These are phyloP conservation scores for Drosophila carrolli DNA, from an alignment of 1,140 invertebrate genomes.

Conservation along the genomic window DNA sequence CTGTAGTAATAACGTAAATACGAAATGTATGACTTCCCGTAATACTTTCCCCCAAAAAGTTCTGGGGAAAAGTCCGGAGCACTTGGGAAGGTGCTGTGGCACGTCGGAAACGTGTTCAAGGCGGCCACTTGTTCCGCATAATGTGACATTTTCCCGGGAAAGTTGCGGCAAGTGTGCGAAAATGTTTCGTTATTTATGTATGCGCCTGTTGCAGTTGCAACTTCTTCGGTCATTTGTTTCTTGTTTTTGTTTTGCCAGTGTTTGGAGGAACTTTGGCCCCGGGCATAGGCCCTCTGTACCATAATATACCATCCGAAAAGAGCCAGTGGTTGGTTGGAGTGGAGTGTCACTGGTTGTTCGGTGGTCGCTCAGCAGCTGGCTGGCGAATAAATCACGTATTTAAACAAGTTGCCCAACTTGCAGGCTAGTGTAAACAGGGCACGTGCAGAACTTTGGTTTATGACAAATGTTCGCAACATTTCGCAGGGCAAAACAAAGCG, in stretches of 20 bases:
- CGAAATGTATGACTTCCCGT: conserved; percentile 15
- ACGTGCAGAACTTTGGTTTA: conserved; percentile 79
- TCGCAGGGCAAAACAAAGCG: conserved; percentile 18
- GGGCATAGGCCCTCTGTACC: conserved; percentile 24
- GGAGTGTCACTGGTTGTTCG: conserved; percentile 43
- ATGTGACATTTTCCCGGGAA: conserved; percentile 71
- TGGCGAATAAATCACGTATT: conserved; percentile 81
- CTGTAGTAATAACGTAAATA: conserved; percentile 13
- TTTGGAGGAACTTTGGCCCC: conserved; percentile 58
- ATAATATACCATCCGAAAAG: conserved; percentile 18
- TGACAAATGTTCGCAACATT: conserved; percentile 70
- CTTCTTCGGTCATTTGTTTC: conserved; percentile 70
- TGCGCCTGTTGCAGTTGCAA: conserved; percentile 77
- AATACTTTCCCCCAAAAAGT: conserved; percentile 17
- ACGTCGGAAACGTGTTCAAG: conserved; percentile 65
- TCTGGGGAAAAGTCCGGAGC: conserved; percentile 7
- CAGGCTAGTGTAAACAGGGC: conserved; percentile 67
- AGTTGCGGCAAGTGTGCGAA: conserved; percentile 56
- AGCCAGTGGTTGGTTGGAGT: conserved; percentile 24
- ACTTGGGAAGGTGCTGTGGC: conserved; percentile 47
- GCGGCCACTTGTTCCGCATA: conserved; percentile 68
- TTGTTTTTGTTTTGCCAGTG: conserved; percentile 32
- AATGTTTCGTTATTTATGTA: conserved; percentile 79
- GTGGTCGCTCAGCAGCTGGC: conserved; percentile 60
- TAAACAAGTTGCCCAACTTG: conserved; percentile 76